These are phyloP conservation scores for Diphyllodes magnificus DNA, from an alignment of 2,113 vertebrate genomes.

Conservation along the genomic window DNA sequence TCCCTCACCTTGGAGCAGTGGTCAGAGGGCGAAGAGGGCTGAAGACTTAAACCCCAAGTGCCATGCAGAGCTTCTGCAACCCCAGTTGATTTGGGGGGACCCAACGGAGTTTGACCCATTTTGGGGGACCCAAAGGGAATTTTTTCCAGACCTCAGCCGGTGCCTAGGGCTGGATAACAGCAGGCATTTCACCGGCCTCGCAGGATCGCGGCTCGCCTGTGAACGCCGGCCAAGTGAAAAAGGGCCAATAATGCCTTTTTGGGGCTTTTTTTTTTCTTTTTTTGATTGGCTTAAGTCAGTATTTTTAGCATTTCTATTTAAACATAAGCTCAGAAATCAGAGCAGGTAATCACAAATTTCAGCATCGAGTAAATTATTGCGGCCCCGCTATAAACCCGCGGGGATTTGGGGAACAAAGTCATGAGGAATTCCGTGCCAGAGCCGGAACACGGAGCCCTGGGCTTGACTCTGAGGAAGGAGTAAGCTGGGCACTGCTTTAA, in stretches of 20 bases:
- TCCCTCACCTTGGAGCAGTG: fast-evolving
- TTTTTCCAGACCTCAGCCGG: not conserved
- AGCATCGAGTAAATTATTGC: not conserved
- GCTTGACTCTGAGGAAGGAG: not conserved
- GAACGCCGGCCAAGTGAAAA: not conserved
- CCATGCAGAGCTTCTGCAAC: not conserved
- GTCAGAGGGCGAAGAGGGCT: not conserved
- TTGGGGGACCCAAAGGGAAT: not conserved
- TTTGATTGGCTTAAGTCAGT: not conserved
- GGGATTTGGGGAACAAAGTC: not conserved
- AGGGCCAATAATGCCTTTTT: not conserved
- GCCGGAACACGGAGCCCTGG: not conserved
- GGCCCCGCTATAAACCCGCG: not conserved
- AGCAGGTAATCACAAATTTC: not conserved
- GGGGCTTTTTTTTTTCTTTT: not conserved
- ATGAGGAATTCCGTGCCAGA: not conserved
- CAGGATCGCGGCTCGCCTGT: not conserved
- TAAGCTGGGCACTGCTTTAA: slow-evolving; percentile 7
- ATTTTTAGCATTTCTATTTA: slow-evolving; percentile 8
- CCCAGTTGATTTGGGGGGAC: not conserved
- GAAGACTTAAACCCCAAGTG: not conserved
- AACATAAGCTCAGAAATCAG: not conserved
- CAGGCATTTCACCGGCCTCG: not conserved
- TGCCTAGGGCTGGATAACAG: not conserved
- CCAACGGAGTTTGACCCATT: fast-evolving